phyloP scores from a whole-genome alignment of 2,113 vertebrate genomes.

The Pardalotus punctatus region DNA sequence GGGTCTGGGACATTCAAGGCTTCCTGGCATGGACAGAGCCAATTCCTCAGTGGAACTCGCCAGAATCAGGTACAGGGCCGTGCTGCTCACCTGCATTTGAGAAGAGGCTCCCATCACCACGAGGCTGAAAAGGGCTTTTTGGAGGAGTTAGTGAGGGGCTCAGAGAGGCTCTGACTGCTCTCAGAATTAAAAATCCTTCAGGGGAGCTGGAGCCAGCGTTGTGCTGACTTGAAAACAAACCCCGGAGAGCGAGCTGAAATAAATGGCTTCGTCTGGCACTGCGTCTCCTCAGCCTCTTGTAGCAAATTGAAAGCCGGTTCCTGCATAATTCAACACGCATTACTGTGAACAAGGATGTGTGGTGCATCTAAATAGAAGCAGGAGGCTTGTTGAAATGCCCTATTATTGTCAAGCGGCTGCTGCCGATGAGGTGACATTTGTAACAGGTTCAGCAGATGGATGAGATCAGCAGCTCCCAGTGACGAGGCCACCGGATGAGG shows the following conservation, averaged over 20 bases:
- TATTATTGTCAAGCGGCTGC: conserved; percentile 22
- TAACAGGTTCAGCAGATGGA: conserved; percentile 42
- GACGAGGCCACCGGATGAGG: not conserved
- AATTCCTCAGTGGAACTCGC: not conserved
- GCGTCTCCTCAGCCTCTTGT: conserved; percentile 25
- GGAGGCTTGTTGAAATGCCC: conserved; percentile 59
- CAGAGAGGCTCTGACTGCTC: not conserved
- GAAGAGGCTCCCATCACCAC: not conserved
- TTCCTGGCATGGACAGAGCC: not conserved
- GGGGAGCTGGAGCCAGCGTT: not conserved
- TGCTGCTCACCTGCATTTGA: not conserved
- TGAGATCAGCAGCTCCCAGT: not conserved
- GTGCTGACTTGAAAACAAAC: conserved; percentile 45
- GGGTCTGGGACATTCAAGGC: not conserved
- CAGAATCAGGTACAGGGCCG: not conserved
- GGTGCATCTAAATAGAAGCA: conserved; percentile 54
- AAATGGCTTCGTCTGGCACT: conserved; percentile 60
- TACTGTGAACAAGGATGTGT: conserved; percentile 29
- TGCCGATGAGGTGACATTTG: conserved; percentile 41
- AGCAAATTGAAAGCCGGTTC: conserved; percentile 58
- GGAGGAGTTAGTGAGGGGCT: not conserved
- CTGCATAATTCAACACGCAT: conserved; percentile 63
- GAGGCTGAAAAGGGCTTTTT: not conserved
- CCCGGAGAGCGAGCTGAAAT: conserved; percentile 51
- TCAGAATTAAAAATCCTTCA: conserved; percentile 5